A percentile compares a stretch with the other conserved stretches of the same genome.
Conservation (phyloP, 2,113 vertebrate genomes). For the Perca flavescens region DNA sequence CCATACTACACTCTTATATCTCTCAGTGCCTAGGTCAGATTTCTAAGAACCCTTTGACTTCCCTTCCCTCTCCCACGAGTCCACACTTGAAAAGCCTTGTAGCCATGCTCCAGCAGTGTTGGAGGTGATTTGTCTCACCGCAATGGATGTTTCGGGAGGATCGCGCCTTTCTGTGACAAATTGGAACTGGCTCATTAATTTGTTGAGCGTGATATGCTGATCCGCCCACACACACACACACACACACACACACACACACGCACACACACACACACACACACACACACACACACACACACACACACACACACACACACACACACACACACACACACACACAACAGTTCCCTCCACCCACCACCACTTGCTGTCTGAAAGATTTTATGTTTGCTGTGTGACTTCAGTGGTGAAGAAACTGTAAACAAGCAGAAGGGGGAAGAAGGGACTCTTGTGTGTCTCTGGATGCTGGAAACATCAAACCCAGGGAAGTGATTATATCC, state of each 20-base stretch:
- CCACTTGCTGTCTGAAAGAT: constrained; percentile 46
- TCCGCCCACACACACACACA: constrained; percentile 6
- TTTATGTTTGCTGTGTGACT: constrained; percentile 69
- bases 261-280: constrained; percentile 19
- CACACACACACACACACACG: constrained; percentile 32
- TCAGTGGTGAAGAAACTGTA: constrained; percentile 46
- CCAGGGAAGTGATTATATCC: constrained; percentile 25
- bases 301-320: constrained; percentile 19
- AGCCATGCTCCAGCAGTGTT: constrained; percentile 8
- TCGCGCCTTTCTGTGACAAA: constrained; percentile 52
- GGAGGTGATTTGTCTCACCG: constrained; percentile 61
- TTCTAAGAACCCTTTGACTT: constrained; percentile 12
- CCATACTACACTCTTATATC: background rate
- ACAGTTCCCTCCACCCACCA: constrained; percentile 57
- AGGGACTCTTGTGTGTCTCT: constrained; percentile 47
- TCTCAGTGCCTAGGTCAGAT: constrained; percentile 2
- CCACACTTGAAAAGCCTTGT: constrained; percentile 14
- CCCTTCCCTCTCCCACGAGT: background rate
- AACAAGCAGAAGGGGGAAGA: constrained; percentile 67
- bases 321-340: constrained; percentile 1
- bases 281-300: constrained; percentile 1
- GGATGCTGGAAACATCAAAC: constrained; percentile 57
- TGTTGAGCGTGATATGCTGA: constrained; percentile 69
- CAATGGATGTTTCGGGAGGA: constrained; percentile 27
- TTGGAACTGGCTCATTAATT: constrained; percentile 71